Base-by-base conservation (phyloP, 2,113 vertebrate species). In the Mesitornis unicolor region DNA sequence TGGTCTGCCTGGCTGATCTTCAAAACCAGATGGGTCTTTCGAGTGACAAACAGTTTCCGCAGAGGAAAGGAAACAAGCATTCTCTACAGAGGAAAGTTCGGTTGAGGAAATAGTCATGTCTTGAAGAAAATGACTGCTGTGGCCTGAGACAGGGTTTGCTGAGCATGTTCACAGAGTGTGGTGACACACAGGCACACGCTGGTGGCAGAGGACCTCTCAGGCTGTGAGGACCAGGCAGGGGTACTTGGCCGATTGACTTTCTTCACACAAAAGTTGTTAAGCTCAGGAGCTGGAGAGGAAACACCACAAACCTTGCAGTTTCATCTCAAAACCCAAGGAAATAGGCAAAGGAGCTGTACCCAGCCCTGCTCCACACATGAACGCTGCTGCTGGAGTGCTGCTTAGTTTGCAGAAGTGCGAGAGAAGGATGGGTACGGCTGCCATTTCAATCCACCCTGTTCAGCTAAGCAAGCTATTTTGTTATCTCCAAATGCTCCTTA, bases 341-440 rank as follows among this genome's bases (percentile, higher is more conserved):
- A 65, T 17, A 71, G 16, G 38, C 57, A 45, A 88, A 71, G 31
- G 10, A 81, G 36, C 31, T 79, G 31, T 51, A 48, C 64, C 45
- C 22, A 47, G 35, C 50, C 26, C 43, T 56, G 40, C 74, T 59
- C 17, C 31, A 53, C 33, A 33, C 7, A 14, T 2, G 13, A 68
- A 33, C 13, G 20, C 7, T 5, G 43, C 8, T 13, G 2, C 31
- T 78, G 42, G 28, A 56, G 33, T 0, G 0, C 25, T 36, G 6
- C 8, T 36, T 73, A 20, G 24, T 10, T 81, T 3, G 0, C 20
- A 59, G 43, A n/a, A 59, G 26, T 70, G 13, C 0, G 16, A 57
- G 19, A 70, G 33, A 77, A 69, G 25, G 42, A 57, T 51, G 36
- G 10, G 20, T 18, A 87, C 42, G 53, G 33, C 33, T 79, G 45